These are phyloP conservation scores for Megamerina dolium DNA, from an alignment of 2,888 invertebrate genomes.

Conservation along the genomic window DNA sequence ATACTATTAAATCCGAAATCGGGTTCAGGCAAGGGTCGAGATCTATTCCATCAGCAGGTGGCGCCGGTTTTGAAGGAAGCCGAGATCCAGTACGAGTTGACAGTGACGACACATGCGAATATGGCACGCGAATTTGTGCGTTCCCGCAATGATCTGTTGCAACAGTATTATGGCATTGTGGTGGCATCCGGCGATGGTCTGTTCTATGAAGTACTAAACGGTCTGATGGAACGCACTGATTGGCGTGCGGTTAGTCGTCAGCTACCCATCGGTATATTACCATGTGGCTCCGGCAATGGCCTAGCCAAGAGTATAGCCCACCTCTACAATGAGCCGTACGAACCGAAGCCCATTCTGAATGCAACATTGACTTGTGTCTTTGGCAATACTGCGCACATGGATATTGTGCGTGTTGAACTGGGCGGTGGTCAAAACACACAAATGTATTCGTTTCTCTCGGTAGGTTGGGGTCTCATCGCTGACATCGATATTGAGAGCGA, in stretches of 20 bases:
- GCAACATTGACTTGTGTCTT: slow-evolving; percentile 73
- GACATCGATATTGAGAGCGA: slow-evolving; percentile 99
- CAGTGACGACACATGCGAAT: slow-evolving; percentile 79
- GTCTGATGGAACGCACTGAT: slow-evolving; percentile 83
- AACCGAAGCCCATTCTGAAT: slow-evolving; percentile 70
- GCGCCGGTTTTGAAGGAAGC: slow-evolving; percentile 82
- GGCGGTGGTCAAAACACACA: slow-evolving; percentile 49
- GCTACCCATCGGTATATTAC: slow-evolving; percentile 81
- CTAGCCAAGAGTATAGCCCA: slow-evolving; percentile 80
- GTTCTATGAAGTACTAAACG: slow-evolving; percentile 78
- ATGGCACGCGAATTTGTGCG: slow-evolving; percentile 78
- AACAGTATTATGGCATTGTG: slow-evolving; percentile 56
- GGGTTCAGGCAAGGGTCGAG: slow-evolving; percentile 83
- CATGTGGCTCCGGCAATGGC: slow-evolving; percentile 97
- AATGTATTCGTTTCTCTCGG: slow-evolving; percentile 87
- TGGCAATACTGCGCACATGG: slow-evolving; percentile 70
- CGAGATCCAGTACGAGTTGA: slow-evolving; percentile 76
- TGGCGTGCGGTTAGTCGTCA: slow-evolving; percentile 74
- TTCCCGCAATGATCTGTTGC: slow-evolving; percentile 55
- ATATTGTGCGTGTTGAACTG: slow-evolving; percentile 80
- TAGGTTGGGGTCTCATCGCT: slow-evolving; percentile 94
- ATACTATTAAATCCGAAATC: slow-evolving; percentile 91
- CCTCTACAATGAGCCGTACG: slow-evolving; percentile 72
- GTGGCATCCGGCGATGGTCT: slow-evolving; percentile 80
- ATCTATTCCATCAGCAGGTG: slow-evolving; percentile 78